Percentiles rank a stretch among this genome's conserved stretches.
Evolutionary conservation across 1,140 invertebrate species (phyloP).

Genomic region (Oryzaephilus surinamensis): DNA sequence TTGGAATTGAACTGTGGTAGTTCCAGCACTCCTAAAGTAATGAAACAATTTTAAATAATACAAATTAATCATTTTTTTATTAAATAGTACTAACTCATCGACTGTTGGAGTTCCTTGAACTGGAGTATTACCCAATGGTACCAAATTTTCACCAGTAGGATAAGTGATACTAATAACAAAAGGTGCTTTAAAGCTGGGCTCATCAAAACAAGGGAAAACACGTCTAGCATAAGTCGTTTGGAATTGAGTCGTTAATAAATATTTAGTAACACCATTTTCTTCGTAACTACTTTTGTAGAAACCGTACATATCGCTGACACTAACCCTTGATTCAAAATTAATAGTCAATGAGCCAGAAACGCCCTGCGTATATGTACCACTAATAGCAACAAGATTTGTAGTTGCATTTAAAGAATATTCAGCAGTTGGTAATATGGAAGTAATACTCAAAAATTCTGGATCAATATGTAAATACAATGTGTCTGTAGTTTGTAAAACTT

Average conservation of each 20-base stretch:
- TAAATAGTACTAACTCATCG: constrained; percentile 1
- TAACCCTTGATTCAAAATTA: too few species aligned
- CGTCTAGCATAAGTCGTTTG: constrained; percentile 66
- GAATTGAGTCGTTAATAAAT: constrained; percentile 65
- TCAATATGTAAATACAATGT: too few species aligned
- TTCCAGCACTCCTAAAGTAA: not conserved
- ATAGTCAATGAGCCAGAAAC: too few species aligned
- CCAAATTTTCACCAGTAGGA: constrained; percentile 40
- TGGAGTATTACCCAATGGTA: constrained; percentile 43
- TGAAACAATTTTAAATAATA: not conserved
- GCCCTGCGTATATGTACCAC: too few species aligned
- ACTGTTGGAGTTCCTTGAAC: not conserved
- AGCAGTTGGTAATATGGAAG: too few species aligned
- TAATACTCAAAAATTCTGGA: too few species aligned
- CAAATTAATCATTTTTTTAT: not conserved
- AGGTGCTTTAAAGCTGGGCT: constrained; percentile 67
- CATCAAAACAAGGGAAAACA: constrained; percentile 84
- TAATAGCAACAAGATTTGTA: too few species aligned
- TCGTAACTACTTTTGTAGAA: constrained; percentile 20
- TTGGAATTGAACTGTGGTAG: not conserved
- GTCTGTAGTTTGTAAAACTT: too few species aligned
- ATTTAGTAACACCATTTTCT: constrained; percentile 9
- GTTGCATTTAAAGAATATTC: too few species aligned
- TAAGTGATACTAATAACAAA: constrained; percentile 58
- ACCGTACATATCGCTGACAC: constrained; percentile 15